phyloP scores from a whole-genome alignment of 2,888 invertebrate genomes.

The Exocentrus adspersus region DNA sequence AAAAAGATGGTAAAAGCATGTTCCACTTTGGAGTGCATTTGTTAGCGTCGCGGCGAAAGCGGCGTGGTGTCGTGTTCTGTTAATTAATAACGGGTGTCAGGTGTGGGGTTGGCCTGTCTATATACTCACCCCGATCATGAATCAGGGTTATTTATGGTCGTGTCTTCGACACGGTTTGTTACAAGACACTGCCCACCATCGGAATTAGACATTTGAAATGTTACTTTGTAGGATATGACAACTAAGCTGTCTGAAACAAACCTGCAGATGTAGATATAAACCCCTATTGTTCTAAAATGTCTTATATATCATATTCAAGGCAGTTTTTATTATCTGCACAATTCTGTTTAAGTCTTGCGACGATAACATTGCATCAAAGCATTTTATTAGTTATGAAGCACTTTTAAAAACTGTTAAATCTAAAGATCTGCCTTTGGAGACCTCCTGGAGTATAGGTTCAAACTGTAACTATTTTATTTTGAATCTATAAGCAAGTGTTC shows the following conservation, averaged over 20 bases:
- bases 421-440: no score
- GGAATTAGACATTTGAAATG: slow-evolving; percentile 33
- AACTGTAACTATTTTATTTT: no score
- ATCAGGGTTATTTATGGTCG: slow-evolving; percentile 57
- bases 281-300: slow-evolving; percentile 1
- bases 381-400: no score
- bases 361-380: not conserved
- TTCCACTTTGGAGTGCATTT: slow-evolving; percentile 47
- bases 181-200: slow-evolving; percentile 39
- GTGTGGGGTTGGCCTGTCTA: slow-evolving; percentile 54
- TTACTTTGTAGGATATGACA: slow-evolving; percentile 17
- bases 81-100: slow-evolving; percentile 59
- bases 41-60: slow-evolving; percentile 26
- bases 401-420: no score
- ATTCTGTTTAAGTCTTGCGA: not conserved
- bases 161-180: slow-evolving; percentile 48
- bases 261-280: not conserved
- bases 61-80: slow-evolving; percentile 52
- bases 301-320: not conserved
- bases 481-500: no score
- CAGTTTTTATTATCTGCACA: not conserved
- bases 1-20: slow-evolving; percentile 42
- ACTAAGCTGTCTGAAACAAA: not conserved
- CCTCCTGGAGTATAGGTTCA: no score
- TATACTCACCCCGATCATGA: slow-evolving; percentile 54